Evolutionary conservation across 2,113 vertebrate species (phyloP), one percentile per base, ranked within the genome.

Genomic region (Scomber japonicus): DNA sequence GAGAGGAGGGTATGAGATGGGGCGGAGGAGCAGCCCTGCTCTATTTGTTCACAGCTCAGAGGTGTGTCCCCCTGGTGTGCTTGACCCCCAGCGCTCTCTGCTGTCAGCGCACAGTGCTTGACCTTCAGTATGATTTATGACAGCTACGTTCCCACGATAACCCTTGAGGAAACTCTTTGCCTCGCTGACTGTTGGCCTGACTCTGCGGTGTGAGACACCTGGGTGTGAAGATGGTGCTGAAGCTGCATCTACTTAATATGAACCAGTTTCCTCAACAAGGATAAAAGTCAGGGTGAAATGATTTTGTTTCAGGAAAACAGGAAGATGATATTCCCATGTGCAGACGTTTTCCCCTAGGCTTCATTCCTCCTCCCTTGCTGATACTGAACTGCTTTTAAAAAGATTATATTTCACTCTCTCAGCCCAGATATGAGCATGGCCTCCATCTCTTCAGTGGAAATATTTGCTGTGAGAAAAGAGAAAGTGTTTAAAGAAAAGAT

Each of bases 101-200:
- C 80, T 81, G 88, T 83, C 86, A 57, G 59, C 75, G 11, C 31
- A 17, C 64, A 19, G 75, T 63, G 68, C 78, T 82, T 82, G 82
- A 86, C 88, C 87, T 90, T 83, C 77, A 27, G 63, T 55, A n/a
- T 89, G 87, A 92, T 91, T 90, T 84, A 89, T 84, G 85, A 68
- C 77, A 77, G 55, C 71, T 68, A 71, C 31, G 44, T 63, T 88
- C 69, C 31, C 27, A 53, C 19, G 60, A 74, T 80, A 72, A 80
- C 80, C 74, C 53, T n/a, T 0, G 8, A 71, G 67, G 72, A 84
- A 85, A 56, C 57, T 64, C 66, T 56, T 30, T 0, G 30, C 78
- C 55, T 53, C 10, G 2, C 44, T 35, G 50, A 35, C 46, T 67
- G 48, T 19, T 62, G 63, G 50, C 55, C 74, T 49, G n/a, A 59